Conservation (phyloP, 2,113 vertebrate genomes). For the Lanius ludovicianus region DNA sequence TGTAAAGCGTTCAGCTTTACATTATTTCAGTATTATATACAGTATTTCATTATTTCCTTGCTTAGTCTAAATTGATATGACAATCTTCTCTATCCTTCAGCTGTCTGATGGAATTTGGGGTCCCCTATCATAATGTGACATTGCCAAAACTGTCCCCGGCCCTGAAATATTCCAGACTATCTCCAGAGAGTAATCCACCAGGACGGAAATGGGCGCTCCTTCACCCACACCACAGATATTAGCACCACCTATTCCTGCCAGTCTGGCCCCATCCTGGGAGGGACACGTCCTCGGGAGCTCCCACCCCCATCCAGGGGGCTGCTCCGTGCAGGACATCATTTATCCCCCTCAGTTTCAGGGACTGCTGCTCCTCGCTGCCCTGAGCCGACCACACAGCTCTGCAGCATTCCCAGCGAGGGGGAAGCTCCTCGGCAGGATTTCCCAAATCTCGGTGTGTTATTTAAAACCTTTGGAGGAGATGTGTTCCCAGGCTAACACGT, state of each 20-base stretch:
- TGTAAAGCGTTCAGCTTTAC: not conserved
- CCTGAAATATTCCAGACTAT: not conserved
- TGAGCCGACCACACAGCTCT: not conserved
- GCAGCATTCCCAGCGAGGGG: not conserved
- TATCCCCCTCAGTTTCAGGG: not conserved
- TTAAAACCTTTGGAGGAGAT: not conserved
- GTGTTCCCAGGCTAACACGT: not conserved
- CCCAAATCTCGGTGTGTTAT: not conserved
- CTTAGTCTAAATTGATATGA: not conserved
- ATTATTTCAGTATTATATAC: too few relatives aligned
- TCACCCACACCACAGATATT: too few relatives aligned
- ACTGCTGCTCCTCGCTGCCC: not conserved
- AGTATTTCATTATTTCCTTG: not conserved
- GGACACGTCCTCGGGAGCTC: accelerated
- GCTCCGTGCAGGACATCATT: accelerated
- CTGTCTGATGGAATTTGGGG: not conserved
- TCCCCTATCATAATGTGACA: accelerated
- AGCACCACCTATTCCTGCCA: not conserved
- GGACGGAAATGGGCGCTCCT: accelerated
- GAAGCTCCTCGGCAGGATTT: not conserved
- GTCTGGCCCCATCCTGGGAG: accelerated
- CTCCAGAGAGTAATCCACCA: not conserved
- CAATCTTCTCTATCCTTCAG: not conserved
- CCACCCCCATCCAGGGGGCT: accelerated
- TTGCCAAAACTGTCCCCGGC: not conserved